These are phyloP conservation scores for Siniperca knerii DNA, from an alignment of 2,113 vertebrate genomes.

Conservation along the genomic window DNA sequence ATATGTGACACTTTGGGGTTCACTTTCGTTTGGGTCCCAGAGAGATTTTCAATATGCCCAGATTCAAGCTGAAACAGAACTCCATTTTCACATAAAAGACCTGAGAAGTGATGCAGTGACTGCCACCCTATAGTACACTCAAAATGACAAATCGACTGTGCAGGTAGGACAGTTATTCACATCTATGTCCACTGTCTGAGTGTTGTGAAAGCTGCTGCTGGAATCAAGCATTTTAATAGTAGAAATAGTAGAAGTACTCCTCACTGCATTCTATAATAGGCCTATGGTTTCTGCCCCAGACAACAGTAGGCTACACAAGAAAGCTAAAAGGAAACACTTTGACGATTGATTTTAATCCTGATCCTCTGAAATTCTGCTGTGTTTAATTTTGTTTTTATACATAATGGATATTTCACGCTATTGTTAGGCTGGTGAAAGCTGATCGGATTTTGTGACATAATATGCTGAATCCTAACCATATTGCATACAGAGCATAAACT, in stretches of 20 bases:
- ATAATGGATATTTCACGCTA: constrained; percentile 15
- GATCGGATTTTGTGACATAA: not conserved
- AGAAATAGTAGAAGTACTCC: constrained; percentile 3
- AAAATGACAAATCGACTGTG: constrained; percentile 35
- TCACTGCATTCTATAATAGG: constrained; percentile 15
- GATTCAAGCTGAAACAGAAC: constrained; percentile 36
- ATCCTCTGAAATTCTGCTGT: not conserved
- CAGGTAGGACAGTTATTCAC: constrained; percentile 40
- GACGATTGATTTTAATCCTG: constrained; percentile 9
- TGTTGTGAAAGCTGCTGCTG: constrained; percentile 25
- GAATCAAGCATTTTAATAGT: constrained; percentile 31
- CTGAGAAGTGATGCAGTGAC: constrained; percentile 11
- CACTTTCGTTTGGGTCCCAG: constrained; percentile 59
- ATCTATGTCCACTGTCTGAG: constrained; percentile 20
- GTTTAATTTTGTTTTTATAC: not conserved
- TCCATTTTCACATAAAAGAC: constrained; percentile 24
- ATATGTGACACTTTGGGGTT: constrained; percentile 62
- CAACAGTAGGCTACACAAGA: not conserved
- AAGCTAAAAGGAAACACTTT: constrained; percentile 10
- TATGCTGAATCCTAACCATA: not conserved
- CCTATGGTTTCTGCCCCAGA: not conserved
- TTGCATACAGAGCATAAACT: not conserved
- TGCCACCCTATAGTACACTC: constrained; percentile 11
- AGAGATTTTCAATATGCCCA: constrained; percentile 34
- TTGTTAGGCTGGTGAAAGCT: not conserved